Evolutionary conservation across 2,888 invertebrate genomes (phyloP).

Genomic region (Oscheius sp.): DNA sequence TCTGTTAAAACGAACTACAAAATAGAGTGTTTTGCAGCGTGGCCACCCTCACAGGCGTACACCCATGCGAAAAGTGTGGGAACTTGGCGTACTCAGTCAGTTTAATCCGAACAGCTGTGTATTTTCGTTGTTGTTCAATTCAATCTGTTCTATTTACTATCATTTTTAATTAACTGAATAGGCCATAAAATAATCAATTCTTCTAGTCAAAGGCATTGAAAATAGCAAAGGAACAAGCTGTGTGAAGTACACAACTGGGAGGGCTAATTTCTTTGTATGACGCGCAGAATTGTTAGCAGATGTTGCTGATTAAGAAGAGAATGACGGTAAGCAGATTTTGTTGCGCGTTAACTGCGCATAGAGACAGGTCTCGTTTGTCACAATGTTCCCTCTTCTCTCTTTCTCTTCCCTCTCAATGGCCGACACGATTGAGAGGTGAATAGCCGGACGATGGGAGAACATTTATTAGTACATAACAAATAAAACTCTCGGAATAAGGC

Average conservation of each 20-base stretch:
- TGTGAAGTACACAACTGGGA: too few relatives aligned
- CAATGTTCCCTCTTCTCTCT: too few relatives aligned
- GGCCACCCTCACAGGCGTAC: too few relatives aligned
- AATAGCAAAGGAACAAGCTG: too few relatives aligned
- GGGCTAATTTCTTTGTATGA: too few relatives aligned
- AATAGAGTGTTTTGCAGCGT: too few relatives aligned
- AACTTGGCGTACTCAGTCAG: slow-evolving; percentile 5
- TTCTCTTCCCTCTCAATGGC: slow-evolving; percentile 4
- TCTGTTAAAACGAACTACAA: too few relatives aligned
- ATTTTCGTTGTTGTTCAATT: slow-evolving; percentile 17
- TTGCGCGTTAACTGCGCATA: neutral
- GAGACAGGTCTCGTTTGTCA: too few relatives aligned
- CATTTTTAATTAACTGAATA: neutral
- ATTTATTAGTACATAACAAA: slow-evolving; percentile 22
- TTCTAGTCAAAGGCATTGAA: neutral
- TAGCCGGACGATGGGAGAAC: slow-evolving; percentile 5
- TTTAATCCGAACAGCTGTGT: slow-evolving; percentile 16
- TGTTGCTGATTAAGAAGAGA: neutral
- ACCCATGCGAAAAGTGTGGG: slow-evolving; percentile 16
- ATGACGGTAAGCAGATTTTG: neutral
- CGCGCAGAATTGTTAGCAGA: too few relatives aligned
- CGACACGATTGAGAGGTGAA: neutral
- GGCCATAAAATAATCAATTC: neutral
- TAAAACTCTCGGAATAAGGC: slow-evolving; percentile 17
- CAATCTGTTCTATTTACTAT: neutral